These are phyloP conservation scores for Monochamus alternatus DNA, from an alignment of 2,888 invertebrate genomes.

Conservation along the genomic window DNA sequence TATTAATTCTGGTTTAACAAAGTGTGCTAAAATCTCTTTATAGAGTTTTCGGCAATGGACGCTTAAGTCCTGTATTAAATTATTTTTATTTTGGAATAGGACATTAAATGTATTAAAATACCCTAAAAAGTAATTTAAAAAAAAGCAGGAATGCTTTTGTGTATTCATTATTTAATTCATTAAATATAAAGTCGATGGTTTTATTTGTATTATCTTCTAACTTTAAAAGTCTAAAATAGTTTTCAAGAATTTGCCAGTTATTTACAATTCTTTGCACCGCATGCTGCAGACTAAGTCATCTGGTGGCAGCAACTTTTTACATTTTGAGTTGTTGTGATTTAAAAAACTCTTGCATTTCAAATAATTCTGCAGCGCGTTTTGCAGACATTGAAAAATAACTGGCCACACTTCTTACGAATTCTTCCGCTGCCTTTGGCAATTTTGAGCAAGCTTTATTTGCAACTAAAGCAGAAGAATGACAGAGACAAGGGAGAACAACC, in stretches of 20 bases:
- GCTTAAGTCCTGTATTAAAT: too few relatives aligned
- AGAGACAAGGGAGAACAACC: slow-evolving; percentile 36
- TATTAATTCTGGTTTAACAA: neutral
- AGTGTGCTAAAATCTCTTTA: neutral
- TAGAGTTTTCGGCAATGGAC: neutral
- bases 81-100: neutral
- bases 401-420: slow-evolving; percentile 35
- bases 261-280: neutral
- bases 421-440: slow-evolving; percentile 42
- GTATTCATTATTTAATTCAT: neutral
- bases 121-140: neutral
- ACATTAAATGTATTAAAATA: slow-evolving; percentile 13
- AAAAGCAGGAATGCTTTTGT: slow-evolving; percentile 7
- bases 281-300: slow-evolving; percentile 6
- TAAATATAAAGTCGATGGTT: neutral
- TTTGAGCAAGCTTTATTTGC: slow-evolving; percentile 39
- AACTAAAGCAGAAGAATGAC: slow-evolving; percentile 38
- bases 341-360: slow-evolving; percentile 43
- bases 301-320: slow-evolving; percentile 10
- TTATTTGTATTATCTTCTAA: neutral
- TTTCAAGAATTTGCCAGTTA: neutral
- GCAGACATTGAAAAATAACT: slow-evolving; percentile 39
- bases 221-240: neutral
- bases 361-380: slow-evolving; percentile 40
- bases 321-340: slow-evolving; percentile 22